These are phyloP conservation scores for Pantala flavescens DNA, from an alignment of 1,140 invertebrate species.

Conservation along the genomic window DNA sequence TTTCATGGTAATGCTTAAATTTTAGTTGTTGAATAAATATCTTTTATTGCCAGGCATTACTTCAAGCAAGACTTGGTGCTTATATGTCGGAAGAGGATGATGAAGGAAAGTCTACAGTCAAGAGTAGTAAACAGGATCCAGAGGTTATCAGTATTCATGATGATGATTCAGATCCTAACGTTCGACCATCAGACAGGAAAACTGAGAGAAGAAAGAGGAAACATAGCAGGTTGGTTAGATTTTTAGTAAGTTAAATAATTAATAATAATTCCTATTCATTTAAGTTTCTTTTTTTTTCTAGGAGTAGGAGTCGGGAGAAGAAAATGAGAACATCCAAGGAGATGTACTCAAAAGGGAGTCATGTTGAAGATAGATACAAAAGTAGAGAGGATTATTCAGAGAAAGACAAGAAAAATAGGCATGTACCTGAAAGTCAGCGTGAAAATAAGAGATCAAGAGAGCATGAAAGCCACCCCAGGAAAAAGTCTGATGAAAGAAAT, in stretches of 20 bases:
- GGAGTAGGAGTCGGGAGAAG: conserved; percentile 25
- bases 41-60: conserved; percentile 44
- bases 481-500: conserved; percentile 31
- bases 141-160: conserved; percentile 29
- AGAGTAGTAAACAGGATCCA: conserved; percentile 21
- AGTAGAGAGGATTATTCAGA: conserved; percentile 27
- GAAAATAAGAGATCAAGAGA: conserved; percentile 36
- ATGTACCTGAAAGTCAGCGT: conserved; percentile 24
- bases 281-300: conserved; percentile 12
- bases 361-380: neutral
- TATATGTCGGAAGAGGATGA: conserved; percentile 29
- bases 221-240: conserved; percentile 14
- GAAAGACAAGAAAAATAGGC: conserved; percentile 29
- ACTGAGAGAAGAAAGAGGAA: conserved; percentile 18
- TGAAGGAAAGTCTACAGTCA: conserved; percentile 3
- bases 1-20: too few relatives aligned
- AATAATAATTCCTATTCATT: neutral
- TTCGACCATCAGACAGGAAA: conserved; percentile 10
- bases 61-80: conserved; percentile 44
- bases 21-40: too few relatives aligned
- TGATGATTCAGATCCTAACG: conserved; percentile 23
- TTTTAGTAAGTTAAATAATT: neutral
- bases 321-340: neutral
- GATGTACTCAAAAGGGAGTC: neutral
- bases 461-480: conserved; percentile 30